Evolutionary conservation across 2,797 vertebrate species (phyloP), one percentile per base, ranked within the genome.

Genomic region (Malurus leucopterus): DNA sequence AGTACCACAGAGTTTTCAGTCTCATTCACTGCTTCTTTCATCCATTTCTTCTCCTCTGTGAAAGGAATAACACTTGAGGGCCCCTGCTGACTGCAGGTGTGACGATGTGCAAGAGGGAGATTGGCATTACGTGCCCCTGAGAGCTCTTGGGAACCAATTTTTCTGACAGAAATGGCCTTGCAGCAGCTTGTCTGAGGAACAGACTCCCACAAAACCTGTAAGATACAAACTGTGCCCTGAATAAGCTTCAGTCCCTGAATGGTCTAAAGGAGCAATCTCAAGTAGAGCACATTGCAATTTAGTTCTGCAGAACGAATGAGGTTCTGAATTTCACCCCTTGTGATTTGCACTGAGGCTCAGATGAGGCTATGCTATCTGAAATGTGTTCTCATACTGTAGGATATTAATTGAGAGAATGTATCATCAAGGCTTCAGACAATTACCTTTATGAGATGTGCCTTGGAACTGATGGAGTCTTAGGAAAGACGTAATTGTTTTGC

Each of bases 381-480:
- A 91, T 85, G 50, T 74, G 47, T 62, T 82, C 59, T 85, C 49
- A 43, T 71, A 63, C 51, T 72, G 49, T n/a, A 72, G 63, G 72
- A 74, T 68, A 80, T 81, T 87, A 90, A 90, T 86, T 89, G 85
- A 90, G 55, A 53, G 47, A 81, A 92, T 86, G 50, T 57, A 88
- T 89, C 84, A 86, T 57, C 0, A 1, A 89, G 70, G 67, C 57
- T 91, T 89, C 82, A 81, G 68, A 67, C 82, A 84, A 89, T 89
- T 95, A 89, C 63, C 53, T 85, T 85, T 75, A 80, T 43, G 57
- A 95, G 70, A 75, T 54, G 70, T 53, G 72, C 47, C 27, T 54
- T 91, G 73, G 19, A 82, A 77, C 30, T 54, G 38, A 64, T 24
- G 9, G 44, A 64, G 65, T 72, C 79, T 91, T 91, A 67, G 71